Base-by-base conservation (phyloP, 2,888 invertebrate genomes). In the Macrophya alboannulata region DNA sequence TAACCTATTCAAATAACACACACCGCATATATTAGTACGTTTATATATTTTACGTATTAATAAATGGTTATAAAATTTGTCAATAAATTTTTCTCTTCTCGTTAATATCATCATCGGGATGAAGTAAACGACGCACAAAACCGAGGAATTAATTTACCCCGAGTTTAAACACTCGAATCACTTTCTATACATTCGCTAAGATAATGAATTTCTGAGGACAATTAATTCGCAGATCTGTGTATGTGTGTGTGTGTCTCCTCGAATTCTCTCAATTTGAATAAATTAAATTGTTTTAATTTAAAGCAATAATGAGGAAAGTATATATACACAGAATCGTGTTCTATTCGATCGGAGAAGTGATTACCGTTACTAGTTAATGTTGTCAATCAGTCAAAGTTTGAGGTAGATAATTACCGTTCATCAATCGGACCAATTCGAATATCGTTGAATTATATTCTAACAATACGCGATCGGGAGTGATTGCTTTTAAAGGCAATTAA, bases 1-100 rank as follows among this genome's bases (percentile, higher is more conserved):
- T 81, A 79, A 68, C 85, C 85, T 85, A 86, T 86, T 83, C 86
- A 85, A 88, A 87, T 87, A 88, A 85, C 84, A 68, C 82, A 65
- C 51, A 25, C 31, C 68, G 48, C 71, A 83, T 59, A 55, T 55
- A 51, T 48, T 76, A 71, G 62, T 5, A 21, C 25, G n/a, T 71
- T 71, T 40, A 71, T n/a, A 71, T 31, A 31, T 2, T 31, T 2
- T 31, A 31, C 1, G 9, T 40, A 40, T 71, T 37, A 40, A 31
- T 71, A 40, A 40, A 37, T 68, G 68, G 31, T 40, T 40, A 17
- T 17, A 71, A 71, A 15, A 21, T 21, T 21, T 59, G 2, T 21
- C n/a, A 21, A 21, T 0, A 3, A 25, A 62, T 62, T 10, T 21
- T 62, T 25, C 4, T 4, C 25, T 9, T 62, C 2, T 51, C 17